A percentile compares a stretch with the other conserved stretches of the same genome.
phyloP scores from a whole-genome alignment of 1,140 invertebrate species.

The Bemisia tabaci region DNA sequence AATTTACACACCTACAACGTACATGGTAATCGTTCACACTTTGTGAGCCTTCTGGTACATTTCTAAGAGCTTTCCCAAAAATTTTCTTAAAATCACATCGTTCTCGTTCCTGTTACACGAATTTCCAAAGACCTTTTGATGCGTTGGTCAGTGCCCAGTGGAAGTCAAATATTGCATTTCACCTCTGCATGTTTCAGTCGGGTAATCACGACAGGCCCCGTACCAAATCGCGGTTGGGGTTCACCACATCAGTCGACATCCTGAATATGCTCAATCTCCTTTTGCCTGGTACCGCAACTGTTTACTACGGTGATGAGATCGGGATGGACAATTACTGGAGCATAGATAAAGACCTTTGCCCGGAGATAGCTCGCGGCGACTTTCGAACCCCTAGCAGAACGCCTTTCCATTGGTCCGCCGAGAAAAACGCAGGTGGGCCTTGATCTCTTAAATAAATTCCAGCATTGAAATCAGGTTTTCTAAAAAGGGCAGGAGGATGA shows the following conservation, averaged over 20 bases:
- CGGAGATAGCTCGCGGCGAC: constrained; percentile 33
- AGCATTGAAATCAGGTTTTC: too few species aligned
- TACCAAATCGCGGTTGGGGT: constrained; percentile 46
- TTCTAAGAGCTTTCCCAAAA: too few species aligned
- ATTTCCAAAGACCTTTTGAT: too few species aligned
- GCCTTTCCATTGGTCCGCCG: constrained; percentile 58
- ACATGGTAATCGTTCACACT: too few species aligned
- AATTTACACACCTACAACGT: too few species aligned
- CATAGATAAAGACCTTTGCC: constrained; percentile 24
- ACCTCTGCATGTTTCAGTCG: constrained; percentile 37
- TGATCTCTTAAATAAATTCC: too few species aligned
- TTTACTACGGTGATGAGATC: constrained; percentile 68
- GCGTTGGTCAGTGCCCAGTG: too few species aligned
- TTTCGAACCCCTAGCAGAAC: constrained; percentile 49
- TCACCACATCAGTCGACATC: constrained; percentile 47
- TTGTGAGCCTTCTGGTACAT: too few species aligned
- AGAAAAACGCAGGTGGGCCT: constrained; percentile 46
- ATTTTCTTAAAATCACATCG: too few species aligned
- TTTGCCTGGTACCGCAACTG: constrained; percentile 55
- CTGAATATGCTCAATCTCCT: constrained; percentile 58
- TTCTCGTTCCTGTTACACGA: too few species aligned
- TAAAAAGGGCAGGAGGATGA: too few species aligned
- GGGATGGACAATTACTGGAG: constrained; percentile 54
- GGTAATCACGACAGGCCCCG: constrained; percentile 63
- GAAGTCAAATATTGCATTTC: too few species aligned